Evolutionary conservation across 2,888 invertebrate species (phyloP).

Genomic region (Sinohyriopsis cumingii): DNA sequence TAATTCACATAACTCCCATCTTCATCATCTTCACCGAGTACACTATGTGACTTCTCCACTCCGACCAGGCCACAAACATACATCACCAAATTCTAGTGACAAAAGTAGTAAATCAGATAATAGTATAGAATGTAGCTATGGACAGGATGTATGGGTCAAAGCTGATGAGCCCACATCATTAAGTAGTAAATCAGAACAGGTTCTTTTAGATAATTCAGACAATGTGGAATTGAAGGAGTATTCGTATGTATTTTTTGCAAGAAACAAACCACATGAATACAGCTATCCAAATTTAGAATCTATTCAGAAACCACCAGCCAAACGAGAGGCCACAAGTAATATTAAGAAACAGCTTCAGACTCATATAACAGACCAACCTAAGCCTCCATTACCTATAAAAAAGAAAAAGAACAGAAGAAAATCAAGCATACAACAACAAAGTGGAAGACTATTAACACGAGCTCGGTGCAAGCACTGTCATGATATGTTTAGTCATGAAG

Average conservation of each 20-base stretch:
- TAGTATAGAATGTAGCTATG: slow-evolving; percentile 41
- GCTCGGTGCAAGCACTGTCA: slow-evolving; percentile 74
- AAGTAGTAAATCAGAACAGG: slow-evolving; percentile 59
- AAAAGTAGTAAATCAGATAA: slow-evolving; percentile 52
- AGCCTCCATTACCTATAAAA: slow-evolving; percentile 72
- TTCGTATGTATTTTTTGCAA: slow-evolving; percentile 62
- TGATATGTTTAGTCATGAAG: slow-evolving; percentile 81
- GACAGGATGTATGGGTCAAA: slow-evolving; percentile 62
- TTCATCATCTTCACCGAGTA: slow-evolving; percentile 76
- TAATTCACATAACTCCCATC: slow-evolving; percentile 51
- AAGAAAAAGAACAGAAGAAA: slow-evolving; percentile 62
- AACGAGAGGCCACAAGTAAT: slow-evolving; percentile 59
- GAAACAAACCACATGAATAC: slow-evolving; percentile 81
- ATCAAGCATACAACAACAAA: slow-evolving; percentile 34
- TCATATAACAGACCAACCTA: slow-evolving; percentile 53
- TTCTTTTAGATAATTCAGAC: slow-evolving; percentile 47
- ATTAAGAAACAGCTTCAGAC: slow-evolving; percentile 45
- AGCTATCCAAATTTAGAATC: slow-evolving; percentile 83
- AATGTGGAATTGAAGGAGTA: slow-evolving; percentile 56
- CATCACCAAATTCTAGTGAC: slow-evolving; percentile 54
- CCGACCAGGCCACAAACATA: slow-evolving; percentile 34
- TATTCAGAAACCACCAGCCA: slow-evolving; percentile 56
- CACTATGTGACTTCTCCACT: slow-evolving; percentile 75
- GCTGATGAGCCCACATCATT: slow-evolving; percentile 56
- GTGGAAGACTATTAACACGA: slow-evolving; percentile 38